Evolutionary conservation across 2,888 invertebrate genomes (phyloP), one percentile per base, ranked within the genome.

Genomic region (Drosophila mettleri): DNA sequence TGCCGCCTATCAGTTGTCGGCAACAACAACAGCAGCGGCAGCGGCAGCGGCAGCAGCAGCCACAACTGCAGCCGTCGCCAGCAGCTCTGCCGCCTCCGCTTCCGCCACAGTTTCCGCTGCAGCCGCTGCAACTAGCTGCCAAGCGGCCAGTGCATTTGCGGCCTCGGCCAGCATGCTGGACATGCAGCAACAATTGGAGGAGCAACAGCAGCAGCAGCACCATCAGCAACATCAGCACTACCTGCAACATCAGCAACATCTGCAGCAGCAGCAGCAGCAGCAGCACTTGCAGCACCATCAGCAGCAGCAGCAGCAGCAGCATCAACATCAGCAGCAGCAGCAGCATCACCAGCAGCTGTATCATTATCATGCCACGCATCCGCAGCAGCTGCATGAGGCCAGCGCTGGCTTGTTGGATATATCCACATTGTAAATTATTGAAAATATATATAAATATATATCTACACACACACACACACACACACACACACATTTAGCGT

Each of bases 391-490:
- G 60, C 67, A 78, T 24, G 88, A 86, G 75, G 84, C 74, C 48
- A 67, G 76, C 76, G 81, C 89, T 67, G 92, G 91, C 74, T 87
- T 92, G 78, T 86, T 92, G 91, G 92, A 92, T 90, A 92, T 92
- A 76, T 91, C 92, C 88, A 90, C 92, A 78, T 89, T 92, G 92
- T 92, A 92, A 92, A 91, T 90, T 90, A 89, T 87, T 87, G 69
- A 79, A 85, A 65, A 85, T 86, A 81, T 62, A 75, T 52, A 74
- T 46, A 62, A 12, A 61, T 14, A 61, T 29, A 55, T 38, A 48
- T 29, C 59, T 46, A 66, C 27, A 45, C 46, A 16, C 57, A 69
- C 29, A 62, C 57, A 38, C 39, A 45, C 16, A 68, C 60, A 67
- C 55, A 57, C 34, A 61, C 16, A 59, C 22, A 68, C 55, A 62